Conservation (phyloP, 2,113 vertebrate genomes). For the Motacilla alba region DNA sequence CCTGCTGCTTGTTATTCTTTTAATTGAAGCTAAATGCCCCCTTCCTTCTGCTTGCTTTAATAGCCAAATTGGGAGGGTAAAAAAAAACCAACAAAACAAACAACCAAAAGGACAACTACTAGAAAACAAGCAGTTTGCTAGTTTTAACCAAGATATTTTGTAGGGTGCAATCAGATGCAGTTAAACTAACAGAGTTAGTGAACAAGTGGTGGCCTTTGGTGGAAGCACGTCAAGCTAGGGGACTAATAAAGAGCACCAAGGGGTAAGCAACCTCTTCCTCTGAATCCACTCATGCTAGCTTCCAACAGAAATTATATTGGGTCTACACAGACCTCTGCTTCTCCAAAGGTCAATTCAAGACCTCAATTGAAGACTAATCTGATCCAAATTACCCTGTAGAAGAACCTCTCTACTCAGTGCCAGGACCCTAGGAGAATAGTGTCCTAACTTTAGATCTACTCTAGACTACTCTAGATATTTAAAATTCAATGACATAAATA, state of each 20-base stretch:
- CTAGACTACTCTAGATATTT: neutral
- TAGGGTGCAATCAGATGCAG: neutral
- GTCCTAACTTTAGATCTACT: neutral
- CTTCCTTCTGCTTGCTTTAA: neutral
- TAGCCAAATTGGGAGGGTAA: neutral
- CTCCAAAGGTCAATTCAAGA: neutral
- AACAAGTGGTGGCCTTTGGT: neutral
- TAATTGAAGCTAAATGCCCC: neutral
- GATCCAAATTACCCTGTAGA: neutral
- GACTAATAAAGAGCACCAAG: neutral
- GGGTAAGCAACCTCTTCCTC: neutral
- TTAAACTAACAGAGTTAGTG: neutral
- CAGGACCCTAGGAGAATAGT: neutral
- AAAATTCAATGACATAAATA: neutral
- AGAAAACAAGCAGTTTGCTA: neutral
- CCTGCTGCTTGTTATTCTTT: neutral
- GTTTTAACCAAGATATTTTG: neutral
- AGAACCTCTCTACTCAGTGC: neutral
- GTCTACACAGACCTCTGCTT: neutral
- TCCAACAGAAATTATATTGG: neutral
- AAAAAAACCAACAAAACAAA: neutral
- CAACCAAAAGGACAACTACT: neutral
- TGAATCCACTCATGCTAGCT: accelerated
- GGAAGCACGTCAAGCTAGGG: neutral
- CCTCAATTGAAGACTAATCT: neutral